phyloP scores from a whole-genome alignment of 2,797 vertebrate genomes.

The Ctenochaetus hawaiiensis region DNA sequence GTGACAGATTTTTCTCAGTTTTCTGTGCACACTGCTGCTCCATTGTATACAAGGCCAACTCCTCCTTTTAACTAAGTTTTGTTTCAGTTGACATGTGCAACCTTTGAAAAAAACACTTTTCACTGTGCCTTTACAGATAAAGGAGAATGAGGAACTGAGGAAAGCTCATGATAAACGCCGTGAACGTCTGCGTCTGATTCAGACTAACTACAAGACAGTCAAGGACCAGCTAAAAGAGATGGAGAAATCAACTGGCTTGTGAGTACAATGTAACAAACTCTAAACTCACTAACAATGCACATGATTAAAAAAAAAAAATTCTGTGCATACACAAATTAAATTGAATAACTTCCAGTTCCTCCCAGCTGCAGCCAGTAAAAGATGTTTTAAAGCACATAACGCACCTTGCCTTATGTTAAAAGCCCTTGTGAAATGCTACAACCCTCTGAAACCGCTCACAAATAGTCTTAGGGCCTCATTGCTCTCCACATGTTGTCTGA shows the following conservation, averaged over 20 bases:
- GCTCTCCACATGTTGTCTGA: slow-evolving; percentile 73
- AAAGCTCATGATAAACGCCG: slow-evolving; percentile 87
- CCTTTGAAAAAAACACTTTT: neutral
- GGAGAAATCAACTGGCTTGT: slow-evolving; percentile 87
- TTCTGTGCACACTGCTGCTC: slow-evolving; percentile 18
- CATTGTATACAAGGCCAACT: neutral
- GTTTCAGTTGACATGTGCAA: slow-evolving; percentile 35
- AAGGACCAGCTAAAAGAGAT: slow-evolving; percentile 91
- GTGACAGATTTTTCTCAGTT: slow-evolving; percentile 14
- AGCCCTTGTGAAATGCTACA: slow-evolving; percentile 62
- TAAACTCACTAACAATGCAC: neutral
- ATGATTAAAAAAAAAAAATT: slow-evolving; percentile 19
- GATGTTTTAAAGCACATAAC: slow-evolving; percentile 58
- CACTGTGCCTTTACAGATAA: slow-evolving; percentile 76
- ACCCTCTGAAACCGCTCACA: slow-evolving; percentile 66
- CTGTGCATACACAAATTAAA: slow-evolving; percentile 29
- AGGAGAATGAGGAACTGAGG: slow-evolving; percentile 90
- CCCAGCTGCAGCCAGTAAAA: slow-evolving; percentile 40
- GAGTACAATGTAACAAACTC: slow-evolving; percentile 74
- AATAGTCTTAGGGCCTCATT: slow-evolving; percentile 67
- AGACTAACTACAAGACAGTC: slow-evolving; percentile 90
- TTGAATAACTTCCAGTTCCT: slow-evolving; percentile 39
- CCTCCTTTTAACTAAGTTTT: slow-evolving; percentile 4
- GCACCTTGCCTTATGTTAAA: slow-evolving; percentile 62
- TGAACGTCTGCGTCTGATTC: slow-evolving; percentile 90